Conservation (phyloP, 2,888 invertebrate species). For the Galerucella calmariensis region DNA sequence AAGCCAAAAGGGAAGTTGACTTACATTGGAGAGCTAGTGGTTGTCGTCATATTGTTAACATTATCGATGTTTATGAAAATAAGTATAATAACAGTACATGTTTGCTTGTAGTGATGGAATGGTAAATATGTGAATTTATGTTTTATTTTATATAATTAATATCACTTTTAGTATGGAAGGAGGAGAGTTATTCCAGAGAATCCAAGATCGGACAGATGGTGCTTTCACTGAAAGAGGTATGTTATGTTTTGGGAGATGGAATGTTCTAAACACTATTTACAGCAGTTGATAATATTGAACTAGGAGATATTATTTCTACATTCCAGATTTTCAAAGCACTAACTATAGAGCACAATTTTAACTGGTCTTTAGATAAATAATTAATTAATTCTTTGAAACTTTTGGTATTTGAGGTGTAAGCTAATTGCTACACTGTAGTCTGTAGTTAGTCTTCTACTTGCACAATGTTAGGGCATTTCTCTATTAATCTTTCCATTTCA, state of each 20-base stretch:
- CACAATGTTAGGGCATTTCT: background rate
- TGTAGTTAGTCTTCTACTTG: background rate
- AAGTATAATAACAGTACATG: conserved; percentile 92
- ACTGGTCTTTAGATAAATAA: background rate
- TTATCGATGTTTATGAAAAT: conserved; percentile 96
- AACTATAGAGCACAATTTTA: background rate
- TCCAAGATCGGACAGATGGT: conserved; percentile 93
- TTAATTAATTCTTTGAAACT: background rate
- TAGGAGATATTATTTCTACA: background rate
- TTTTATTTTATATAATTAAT: conserved; percentile 20
- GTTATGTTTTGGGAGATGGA: conserved; percentile 11
- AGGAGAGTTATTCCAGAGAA: conserved; percentile 96
- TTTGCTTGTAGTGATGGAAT: conserved; percentile 98
- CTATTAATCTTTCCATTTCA: conserved; percentile 9
- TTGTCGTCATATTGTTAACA: conserved; percentile 92
- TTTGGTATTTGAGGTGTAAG: background rate
- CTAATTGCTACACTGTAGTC: background rate
- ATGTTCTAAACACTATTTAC: background rate
- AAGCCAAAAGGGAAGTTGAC: conserved; percentile 94
- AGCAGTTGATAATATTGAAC: background rate
- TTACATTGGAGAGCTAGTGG: conserved; percentile 93
- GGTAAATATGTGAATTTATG: conserved; percentile 68
- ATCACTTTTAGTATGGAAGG: conserved; percentile 86
- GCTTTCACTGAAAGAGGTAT: conserved; percentile 94
- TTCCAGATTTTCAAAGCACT: background rate